These are phyloP conservation scores for Formica selysi DNA, from an alignment of 1,140 invertebrate genomes.

Conservation along the genomic window DNA sequence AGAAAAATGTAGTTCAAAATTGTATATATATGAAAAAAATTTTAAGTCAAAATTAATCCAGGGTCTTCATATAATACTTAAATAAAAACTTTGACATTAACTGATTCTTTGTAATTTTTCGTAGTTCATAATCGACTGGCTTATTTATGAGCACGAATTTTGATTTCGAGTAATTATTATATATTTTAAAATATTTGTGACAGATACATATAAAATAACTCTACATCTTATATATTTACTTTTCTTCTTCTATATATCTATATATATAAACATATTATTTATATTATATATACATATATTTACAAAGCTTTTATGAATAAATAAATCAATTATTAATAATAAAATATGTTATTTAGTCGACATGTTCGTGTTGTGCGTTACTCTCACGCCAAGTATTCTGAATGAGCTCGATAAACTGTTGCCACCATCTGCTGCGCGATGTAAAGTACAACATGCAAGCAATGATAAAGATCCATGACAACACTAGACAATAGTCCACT, in stretches of 20 bases:
- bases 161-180: background rate
- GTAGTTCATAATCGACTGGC: no score
- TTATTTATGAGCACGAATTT: background rate
- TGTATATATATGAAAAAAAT: no score
- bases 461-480: constrained; percentile 95
- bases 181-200: background rate
- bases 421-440: constrained; percentile 92
- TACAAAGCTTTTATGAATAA: constrained; percentile 50
- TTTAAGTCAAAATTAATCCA: no score
- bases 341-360: constrained; percentile 82
- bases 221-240: constrained; percentile 13
- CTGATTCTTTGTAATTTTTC: no score
- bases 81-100: no score
- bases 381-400: constrained; percentile 96
- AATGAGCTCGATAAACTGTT: constrained; percentile 93
- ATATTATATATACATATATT: constrained; percentile 31
- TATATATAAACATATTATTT: background rate
- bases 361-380: constrained; percentile 94
- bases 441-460: constrained; percentile 92
- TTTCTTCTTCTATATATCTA: constrained; percentile 6
- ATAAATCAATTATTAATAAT: constrained; percentile 23
- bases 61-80: no score
- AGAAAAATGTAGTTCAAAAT: no score
- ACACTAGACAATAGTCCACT: constrained; percentile 93
- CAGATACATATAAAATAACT: no score